Percentiles rank a stretch among this genome's conserved stretches.
These are phyloP conservation scores for Urechis unicinctus DNA, from an alignment of 2,888 invertebrate species.

Conservation along the genomic window DNA sequence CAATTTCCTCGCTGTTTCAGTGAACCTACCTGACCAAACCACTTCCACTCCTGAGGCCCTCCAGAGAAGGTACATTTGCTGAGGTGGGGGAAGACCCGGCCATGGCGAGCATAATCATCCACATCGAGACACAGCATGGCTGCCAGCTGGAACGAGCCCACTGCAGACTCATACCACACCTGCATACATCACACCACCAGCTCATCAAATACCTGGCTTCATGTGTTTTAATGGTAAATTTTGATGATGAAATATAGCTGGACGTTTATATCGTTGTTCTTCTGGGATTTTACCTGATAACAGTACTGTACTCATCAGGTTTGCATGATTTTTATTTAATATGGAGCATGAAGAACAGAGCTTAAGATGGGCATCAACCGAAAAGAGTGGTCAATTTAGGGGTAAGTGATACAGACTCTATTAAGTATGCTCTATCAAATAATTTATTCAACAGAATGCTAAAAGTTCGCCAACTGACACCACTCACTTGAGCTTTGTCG, in stretches of 20 bases:
- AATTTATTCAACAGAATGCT: too few relatives aligned
- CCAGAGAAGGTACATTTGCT: slow-evolving; percentile 90
- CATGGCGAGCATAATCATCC: slow-evolving; percentile 54
- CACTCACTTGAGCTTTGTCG: slow-evolving; percentile 32
- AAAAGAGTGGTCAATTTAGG: too few relatives aligned
- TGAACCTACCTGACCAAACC: slow-evolving; percentile 62
- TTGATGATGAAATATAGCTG: too few relatives aligned
- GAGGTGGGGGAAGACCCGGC: slow-evolving; percentile 60
- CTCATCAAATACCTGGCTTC: too few relatives aligned
- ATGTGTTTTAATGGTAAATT: too few relatives aligned
- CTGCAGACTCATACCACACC: slow-evolving; percentile 80
- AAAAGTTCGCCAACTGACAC: too few relatives aligned
- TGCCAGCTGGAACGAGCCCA: slow-evolving; percentile 74
- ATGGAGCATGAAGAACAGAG: too few relatives aligned
- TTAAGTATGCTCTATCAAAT: too few relatives aligned
- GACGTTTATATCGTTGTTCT: too few relatives aligned
- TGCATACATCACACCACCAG: slow-evolving; percentile 47
- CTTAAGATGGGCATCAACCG: too few relatives aligned
- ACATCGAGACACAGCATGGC: slow-evolving; percentile 76
- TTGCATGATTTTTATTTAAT: neutral
- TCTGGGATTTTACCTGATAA: too few relatives aligned
- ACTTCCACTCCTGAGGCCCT: slow-evolving; percentile 87
- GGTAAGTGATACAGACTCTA: too few relatives aligned
- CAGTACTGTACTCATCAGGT: neutral
- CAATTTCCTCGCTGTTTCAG: neutral